A percentile compares a stretch with the other conserved stretches of the same genome.
These are phyloP conservation scores for Siphlonurus alternatus DNA, from an alignment of 2,888 invertebrate genomes.

Conservation along the genomic window DNA sequence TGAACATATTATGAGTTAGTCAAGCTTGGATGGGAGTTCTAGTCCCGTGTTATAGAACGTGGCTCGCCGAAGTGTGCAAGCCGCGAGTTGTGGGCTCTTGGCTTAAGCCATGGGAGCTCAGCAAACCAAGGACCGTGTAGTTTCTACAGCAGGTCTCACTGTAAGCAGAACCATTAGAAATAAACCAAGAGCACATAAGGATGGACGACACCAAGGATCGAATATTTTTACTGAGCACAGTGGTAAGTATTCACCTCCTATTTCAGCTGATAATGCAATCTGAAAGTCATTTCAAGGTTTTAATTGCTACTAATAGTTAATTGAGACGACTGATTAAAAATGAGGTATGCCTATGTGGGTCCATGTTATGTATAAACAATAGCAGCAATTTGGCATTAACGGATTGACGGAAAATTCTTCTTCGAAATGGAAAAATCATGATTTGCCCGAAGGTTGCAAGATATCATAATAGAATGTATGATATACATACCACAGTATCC, in stretches of 20 bases:
- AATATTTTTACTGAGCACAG: conserved; percentile 92
- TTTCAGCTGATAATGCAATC: too few species aligned
- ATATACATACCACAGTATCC: too few species aligned
- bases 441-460: too few species aligned
- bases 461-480: too few species aligned
- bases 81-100: not conserved
- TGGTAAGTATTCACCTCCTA: conserved; percentile 43
- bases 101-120: conserved; percentile 65
- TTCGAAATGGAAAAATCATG: too few species aligned
- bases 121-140: conserved; percentile 79
- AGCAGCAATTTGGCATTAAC: too few species aligned
- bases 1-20: conserved; percentile 13
- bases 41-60: conserved; percentile 8
- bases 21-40: conserved; percentile 11
- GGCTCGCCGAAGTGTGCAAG: not conserved
- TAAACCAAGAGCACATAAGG: conserved; percentile 55
- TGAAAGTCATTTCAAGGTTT: too few species aligned
- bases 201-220: conserved; percentile 67
- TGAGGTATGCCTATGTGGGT: too few species aligned
- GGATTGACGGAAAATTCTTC: too few species aligned
- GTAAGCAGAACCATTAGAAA: conserved; percentile 45
- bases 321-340: too few species aligned
- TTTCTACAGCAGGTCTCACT: conserved; percentile 40
- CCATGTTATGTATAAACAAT: too few species aligned
- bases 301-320: too few species aligned